Evolutionary conservation across 2,113 vertebrate genomes (phyloP).

Genomic region (Sclerurus mexicanus): DNA sequence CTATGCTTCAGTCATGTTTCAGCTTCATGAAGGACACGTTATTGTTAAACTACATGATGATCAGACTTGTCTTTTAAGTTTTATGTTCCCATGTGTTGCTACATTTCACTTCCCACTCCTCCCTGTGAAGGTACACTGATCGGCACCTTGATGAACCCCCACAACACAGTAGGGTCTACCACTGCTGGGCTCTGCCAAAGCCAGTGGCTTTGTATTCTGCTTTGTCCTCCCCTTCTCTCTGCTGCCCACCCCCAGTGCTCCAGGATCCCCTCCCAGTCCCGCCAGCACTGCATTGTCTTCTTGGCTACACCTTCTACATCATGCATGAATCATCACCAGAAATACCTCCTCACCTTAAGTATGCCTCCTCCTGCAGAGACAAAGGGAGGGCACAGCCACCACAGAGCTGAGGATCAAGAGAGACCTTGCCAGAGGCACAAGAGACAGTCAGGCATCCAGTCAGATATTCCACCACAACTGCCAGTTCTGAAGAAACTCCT

Average conservation of each 20-base stretch:
- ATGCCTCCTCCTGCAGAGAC: background rate
- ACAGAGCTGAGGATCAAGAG: background rate
- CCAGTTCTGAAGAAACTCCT: background rate
- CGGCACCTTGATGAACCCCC: background rate
- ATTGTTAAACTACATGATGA: accelerated
- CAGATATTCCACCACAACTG: background rate
- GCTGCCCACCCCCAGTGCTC: background rate
- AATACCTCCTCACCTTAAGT: background rate
- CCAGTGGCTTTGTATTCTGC: background rate
- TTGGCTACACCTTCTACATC: background rate
- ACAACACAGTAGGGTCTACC: background rate
- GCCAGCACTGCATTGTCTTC: background rate
- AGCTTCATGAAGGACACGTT: background rate
- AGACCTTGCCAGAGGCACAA: background rate
- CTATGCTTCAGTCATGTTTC: background rate
- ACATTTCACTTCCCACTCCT: background rate
- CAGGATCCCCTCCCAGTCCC: background rate
- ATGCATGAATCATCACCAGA: background rate
- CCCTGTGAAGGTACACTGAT: background rate
- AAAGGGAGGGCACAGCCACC: background rate
- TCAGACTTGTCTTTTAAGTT: background rate
- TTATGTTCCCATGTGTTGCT: background rate
- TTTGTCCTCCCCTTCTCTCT: background rate
- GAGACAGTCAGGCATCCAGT: background rate
- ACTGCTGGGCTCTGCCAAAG: background rate